Evolutionary conservation across 2,797 vertebrate genomes (phyloP).

Genomic region (Tympanoctomys barrerae): DNA sequence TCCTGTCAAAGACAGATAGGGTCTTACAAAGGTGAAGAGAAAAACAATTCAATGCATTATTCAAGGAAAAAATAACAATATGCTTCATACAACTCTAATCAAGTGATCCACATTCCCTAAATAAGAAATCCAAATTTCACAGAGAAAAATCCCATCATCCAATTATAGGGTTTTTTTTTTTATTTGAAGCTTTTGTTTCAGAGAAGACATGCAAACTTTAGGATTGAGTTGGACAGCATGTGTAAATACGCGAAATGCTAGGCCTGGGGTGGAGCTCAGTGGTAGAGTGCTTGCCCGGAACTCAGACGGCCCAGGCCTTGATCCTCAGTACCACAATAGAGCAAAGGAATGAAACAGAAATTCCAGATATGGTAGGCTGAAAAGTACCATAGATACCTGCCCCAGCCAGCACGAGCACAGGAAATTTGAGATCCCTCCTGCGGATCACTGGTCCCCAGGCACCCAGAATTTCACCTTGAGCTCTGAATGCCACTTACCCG

Average conservation of each 20-base stretch:
- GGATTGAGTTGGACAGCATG: neutral
- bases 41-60: neutral
- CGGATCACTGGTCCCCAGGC: neutral
- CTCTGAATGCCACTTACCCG: slow-evolving; percentile 89
- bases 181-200: neutral
- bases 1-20: neutral
- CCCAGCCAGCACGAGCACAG: neutral
- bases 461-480: neutral
- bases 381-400: neutral
- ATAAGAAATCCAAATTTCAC: neutral
- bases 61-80: neutral
- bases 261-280: neutral
- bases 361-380: neutral
- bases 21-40: neutral
- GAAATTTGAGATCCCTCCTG: neutral
- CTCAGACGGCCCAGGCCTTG: neutral
- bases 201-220: neutral
- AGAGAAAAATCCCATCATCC: neutral
- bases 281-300: neutral
- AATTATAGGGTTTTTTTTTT: neutral
- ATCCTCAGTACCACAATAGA: neutral
- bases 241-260: neutral
- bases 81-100: slow-evolving; percentile 11
- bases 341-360: neutral
- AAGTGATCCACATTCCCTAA: neutral